Evolutionary conservation across 2,113 vertebrate genomes (phyloP), one percentile per base, ranked within the genome.

Genomic region (Cygnus atratus): DNA sequence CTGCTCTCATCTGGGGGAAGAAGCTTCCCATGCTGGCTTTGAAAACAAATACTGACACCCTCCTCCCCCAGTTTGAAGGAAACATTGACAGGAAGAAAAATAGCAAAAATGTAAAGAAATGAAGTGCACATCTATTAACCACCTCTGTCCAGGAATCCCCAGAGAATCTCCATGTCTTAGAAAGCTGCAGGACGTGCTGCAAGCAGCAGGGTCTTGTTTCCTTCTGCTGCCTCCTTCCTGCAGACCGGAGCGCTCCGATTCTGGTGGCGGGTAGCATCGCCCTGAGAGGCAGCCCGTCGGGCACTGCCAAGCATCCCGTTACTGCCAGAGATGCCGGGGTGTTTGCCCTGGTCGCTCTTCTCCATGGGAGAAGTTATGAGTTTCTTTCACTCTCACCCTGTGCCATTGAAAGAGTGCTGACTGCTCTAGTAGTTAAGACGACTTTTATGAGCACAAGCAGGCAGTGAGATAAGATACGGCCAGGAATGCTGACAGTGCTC

Each of bases 271-370:
- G 21, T 6, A n/a, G 54, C 26, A 4, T 0, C 3, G 7, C 63
- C 37, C 31, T 0, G 0, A 10, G 0, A 25, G 39, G 59, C 78
- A 84, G 65, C 66, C 31, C 1, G 0, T 3, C 77, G 18, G 48
- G 37, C 48, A 77, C 61, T 1, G 0, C 66, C 21, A 43, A 26
- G 57, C 4, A 19, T 31, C 59, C 10, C 0, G 0, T 2, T 6
- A 12, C 52, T 71, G 70, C 57, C 35, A 10, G 24, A 13, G 35
- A 76, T 11, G 52, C 57, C 21, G 48, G 46, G 6, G 1, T 31
- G 13, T 6, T 20, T 57, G 17, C 52, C 26, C 25, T 66, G 31
- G 33, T 63, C 66, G 1, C 33, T n/a, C 33, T 35, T 35, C 46
- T 29, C 22, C 46, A 37, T 25, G 39, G 31, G 31, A n/a, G 43